phyloP scores from a whole-genome alignment of 2,113 vertebrate species.

The Synodontis membranacea region DNA sequence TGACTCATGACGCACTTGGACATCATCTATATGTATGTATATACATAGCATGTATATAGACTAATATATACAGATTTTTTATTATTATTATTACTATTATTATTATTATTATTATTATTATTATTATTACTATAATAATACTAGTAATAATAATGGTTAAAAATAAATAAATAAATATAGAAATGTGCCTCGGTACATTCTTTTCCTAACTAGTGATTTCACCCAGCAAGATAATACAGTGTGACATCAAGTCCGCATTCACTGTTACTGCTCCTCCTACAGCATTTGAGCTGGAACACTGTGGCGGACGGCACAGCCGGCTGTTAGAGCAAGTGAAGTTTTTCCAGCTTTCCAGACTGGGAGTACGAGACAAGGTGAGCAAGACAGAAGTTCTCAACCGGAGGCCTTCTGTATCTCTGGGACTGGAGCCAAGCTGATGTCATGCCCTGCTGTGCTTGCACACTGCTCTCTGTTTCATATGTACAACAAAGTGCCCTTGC shows the following conservation, averaged over 20 bases:
- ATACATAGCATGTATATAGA: too few relatives aligned
- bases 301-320: constrained; percentile 21
- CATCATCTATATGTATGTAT: too few relatives aligned
- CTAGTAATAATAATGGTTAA: too few relatives aligned
- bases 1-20: too few relatives aligned
- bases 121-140: not conserved
- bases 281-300: not conserved
- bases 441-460: constrained; percentile 30
- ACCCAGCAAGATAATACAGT: not conserved
- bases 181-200: not conserved
- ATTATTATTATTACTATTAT: too few relatives aligned
- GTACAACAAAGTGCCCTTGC: constrained; percentile 29
- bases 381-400: constrained; percentile 64
- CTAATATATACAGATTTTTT: too few relatives aligned
- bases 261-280: not conserved
- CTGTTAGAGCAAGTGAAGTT: constrained; percentile 37
- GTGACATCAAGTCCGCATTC: not conserved
- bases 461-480: constrained; percentile 13
- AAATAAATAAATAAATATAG: too few relatives aligned
- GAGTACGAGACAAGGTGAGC: constrained; percentile 37
- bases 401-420: constrained; percentile 64
- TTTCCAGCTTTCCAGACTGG: constrained; percentile 25
- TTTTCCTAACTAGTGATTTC: not conserved
- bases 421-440: constrained; percentile 48
- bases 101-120: not conserved